These are phyloP conservation scores for Vireo griseus DNA, from an alignment of 2,797 vertebrate species.

Conservation along the genomic window DNA sequence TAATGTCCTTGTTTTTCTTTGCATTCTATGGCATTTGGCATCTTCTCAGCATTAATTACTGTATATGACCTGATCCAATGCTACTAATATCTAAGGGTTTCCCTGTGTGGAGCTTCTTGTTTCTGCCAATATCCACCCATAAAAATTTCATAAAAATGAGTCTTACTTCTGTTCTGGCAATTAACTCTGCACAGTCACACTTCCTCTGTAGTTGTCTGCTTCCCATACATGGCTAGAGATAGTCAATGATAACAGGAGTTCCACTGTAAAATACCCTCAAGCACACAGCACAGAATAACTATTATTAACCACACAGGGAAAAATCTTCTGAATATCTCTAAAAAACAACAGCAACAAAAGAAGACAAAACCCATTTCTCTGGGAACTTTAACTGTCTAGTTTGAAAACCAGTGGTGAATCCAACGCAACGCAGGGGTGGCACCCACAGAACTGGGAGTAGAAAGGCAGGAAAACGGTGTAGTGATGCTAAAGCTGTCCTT, in stretches of 20 bases:
- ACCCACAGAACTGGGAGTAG: neutral
- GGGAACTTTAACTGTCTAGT: neutral
- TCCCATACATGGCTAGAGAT: neutral
- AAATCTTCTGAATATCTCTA: neutral
- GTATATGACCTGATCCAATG: neutral
- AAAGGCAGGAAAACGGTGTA: neutral
- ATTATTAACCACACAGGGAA: neutral
- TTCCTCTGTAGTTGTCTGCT: neutral
- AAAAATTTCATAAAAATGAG: neutral
- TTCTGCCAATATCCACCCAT: neutral
- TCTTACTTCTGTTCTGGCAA: neutral
- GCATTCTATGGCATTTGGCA: neutral
- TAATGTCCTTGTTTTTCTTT: neutral
- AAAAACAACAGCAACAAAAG: neutral
- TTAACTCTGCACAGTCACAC: neutral
- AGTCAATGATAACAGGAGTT: neutral
- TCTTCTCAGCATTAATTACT: conserved; percentile 29
- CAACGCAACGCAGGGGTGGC: rapidly evolving
- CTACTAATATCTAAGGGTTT: neutral
- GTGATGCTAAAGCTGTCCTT: neutral
- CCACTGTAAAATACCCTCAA: neutral
- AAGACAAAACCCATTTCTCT: neutral
- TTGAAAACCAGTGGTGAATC: neutral
- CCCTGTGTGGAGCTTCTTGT: neutral
- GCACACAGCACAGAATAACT: neutral